Base-by-base conservation (phyloP, 2,113 vertebrate genomes). In the Fregetta grallaria region DNA sequence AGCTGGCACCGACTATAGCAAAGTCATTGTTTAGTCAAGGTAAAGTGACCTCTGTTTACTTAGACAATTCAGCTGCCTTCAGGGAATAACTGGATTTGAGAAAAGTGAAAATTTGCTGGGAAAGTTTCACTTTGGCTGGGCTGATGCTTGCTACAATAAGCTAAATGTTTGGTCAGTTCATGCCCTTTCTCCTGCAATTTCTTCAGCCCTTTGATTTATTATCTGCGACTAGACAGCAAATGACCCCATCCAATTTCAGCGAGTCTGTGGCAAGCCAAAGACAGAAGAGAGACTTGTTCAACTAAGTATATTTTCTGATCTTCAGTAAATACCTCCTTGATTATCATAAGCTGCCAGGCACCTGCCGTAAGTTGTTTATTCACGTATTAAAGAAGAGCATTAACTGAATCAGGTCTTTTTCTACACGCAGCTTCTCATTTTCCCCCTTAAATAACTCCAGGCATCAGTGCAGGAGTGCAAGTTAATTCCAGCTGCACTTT, bases 31-130 rank as follows among this genome's bases (percentile, higher is more conserved):
- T 89, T 32, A 16, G 89, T 40, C 83, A 87, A 95, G 96, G 96
- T 97, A 63, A 95, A 97, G 95, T 44, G 93, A 96, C 91, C 96
- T 87, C 93, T 86, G 6, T 92, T 95, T 75, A 38, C 67, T 92
- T 1, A 74, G 89, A 83, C 70, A 67, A 11, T 91, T 87, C 94
- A 49, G 95, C 88, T 84, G 94, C 94, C 96, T 38, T 70, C 91
- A 84, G 96, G 90, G 95, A 95, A 84, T 90, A 78, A 34, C 71
- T 17, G 89, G 71, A 30, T 21, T 53, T 36, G 55, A 91, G 72
- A 92, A 6, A 80, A 97, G 82, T 13, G 92, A 38, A 50, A 96
- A 88, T 26, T 65, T 2, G 77, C 94, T 95, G 95, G 95, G 97
- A 85, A 97, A 94, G 86, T 91, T 95, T 66, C 70, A 8, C 49